A percentile compares a stretch with the other conserved stretches of the same genome.
Evolutionary conservation across 2,797 vertebrate species (phyloP).

Genomic region (Scleropages formosus): DNA sequence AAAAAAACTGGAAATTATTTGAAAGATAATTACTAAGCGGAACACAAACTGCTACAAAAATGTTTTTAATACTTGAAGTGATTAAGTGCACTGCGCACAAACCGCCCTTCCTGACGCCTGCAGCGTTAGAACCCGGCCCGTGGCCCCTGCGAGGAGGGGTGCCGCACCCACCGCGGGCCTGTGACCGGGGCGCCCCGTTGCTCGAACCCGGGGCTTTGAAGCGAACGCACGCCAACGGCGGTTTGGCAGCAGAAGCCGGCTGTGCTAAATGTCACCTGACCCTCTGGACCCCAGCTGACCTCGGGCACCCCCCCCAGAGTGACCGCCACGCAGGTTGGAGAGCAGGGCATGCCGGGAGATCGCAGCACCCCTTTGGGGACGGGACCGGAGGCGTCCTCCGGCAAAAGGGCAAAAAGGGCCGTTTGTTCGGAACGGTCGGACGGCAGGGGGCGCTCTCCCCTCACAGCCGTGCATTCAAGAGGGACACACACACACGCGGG

Average conservation of each 20-base stretch:
- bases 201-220: neutral
- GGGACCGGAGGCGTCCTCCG: conserved; percentile 25
- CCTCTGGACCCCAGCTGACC: neutral
- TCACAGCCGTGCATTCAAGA: no score
- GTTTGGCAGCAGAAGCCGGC: neutral
- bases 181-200: conserved; percentile 31
- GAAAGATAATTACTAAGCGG: no score
- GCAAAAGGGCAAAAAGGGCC: conserved; percentile 25
- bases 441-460: no score
- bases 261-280: neutral
- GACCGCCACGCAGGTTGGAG: no score
- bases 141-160: conserved; percentile 28
- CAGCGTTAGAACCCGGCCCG: conserved; percentile 42
- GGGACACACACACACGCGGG: no score
- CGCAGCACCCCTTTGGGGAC: conserved; percentile 22
- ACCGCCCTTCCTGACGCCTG: conserved; percentile 23
- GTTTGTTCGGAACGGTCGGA: no score
- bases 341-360: neutral
- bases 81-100: neutral
- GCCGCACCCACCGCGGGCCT: conserved; percentile 39
- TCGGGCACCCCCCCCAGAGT: neutral
- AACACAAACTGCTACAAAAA: no score
- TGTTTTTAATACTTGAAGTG: no score
- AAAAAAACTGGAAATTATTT: no score
- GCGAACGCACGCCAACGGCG: neutral